Conservation (phyloP, 2,888 invertebrate species). For the Pseudococcus jackbeardsleyi region DNA sequence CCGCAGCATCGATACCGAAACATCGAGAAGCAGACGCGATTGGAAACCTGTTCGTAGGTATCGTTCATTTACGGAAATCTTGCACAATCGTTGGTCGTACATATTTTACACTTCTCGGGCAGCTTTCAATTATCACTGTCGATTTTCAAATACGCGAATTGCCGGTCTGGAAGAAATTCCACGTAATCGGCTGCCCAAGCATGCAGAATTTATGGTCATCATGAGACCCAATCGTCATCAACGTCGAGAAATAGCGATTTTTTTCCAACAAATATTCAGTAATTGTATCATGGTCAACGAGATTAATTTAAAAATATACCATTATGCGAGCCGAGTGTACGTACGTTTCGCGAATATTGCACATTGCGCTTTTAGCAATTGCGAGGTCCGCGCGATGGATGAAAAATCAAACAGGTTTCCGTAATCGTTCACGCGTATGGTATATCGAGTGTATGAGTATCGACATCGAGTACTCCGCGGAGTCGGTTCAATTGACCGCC, state of each 20-base stretch:
- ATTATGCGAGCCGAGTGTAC: background rate
- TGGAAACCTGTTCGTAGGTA: slow-evolving; percentile 33
- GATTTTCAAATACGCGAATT: slow-evolving; percentile 39
- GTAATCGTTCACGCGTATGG: slow-evolving; percentile 17
- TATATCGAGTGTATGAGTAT: background rate
- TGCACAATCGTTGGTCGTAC: slow-evolving; percentile 1
- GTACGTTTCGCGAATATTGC: slow-evolving; percentile 21
- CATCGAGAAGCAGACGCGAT: background rate
- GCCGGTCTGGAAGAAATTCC: background rate
- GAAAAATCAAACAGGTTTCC: slow-evolving; percentile 55
- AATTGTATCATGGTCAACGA: slow-evolving; percentile 60
- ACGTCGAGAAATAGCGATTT: slow-evolving; percentile 20
- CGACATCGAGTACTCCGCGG: background rate
- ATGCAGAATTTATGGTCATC: slow-evolving; percentile 36
- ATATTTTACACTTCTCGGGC: slow-evolving; percentile 7
- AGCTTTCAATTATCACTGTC: slow-evolving; percentile 37
- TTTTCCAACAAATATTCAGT: slow-evolving; percentile 37
- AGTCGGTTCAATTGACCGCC: slow-evolving; percentile 39
- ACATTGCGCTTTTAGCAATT: slow-evolving; percentile 55
- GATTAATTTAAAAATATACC: slow-evolving; percentile 37
- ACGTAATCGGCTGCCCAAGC: background rate
- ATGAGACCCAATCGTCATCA: background rate
- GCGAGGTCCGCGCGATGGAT: background rate
- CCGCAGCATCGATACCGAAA: slow-evolving; percentile 21
- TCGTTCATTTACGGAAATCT: slow-evolving; percentile 49